Percentiles rank a stretch among this genome's conserved stretches.
Conservation (phyloP, 2,797 vertebrate genomes). For the Halcyon leucocephala region DNA sequence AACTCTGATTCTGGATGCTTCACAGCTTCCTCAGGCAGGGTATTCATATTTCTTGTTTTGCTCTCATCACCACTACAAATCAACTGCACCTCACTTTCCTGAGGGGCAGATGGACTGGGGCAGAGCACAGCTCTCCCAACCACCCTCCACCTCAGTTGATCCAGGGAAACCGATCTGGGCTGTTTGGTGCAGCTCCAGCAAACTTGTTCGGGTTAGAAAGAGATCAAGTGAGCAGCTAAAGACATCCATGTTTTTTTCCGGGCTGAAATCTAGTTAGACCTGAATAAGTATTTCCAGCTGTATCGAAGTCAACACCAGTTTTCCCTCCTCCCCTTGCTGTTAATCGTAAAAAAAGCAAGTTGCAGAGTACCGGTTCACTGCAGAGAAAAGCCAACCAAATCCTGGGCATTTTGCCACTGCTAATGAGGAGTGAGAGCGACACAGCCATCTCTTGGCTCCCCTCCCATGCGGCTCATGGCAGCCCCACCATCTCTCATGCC, state of each 20-base stretch:
- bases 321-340: neutral
- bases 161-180: accelerated
- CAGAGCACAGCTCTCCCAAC: neutral
- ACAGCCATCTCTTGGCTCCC: neutral
- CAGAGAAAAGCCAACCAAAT: neutral
- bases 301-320: neutral
- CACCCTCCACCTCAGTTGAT: accelerated
- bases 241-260: neutral
- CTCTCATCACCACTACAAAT: neutral
- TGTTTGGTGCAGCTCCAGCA: neutral
- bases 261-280: neutral
- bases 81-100: neutral
- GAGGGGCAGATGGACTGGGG: neutral
- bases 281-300: neutral
- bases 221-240: neutral
- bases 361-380: neutral
- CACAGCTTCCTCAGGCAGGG: neutral
- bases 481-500: accelerated
- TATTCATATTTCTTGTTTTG: neutral
- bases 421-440: neutral
- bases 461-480: neutral
- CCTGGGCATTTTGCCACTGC: neutral
- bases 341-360: neutral
- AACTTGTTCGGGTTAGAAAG: neutral
- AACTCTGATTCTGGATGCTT: neutral